phyloP scores from a whole-genome alignment of 2,113 vertebrate genomes.

The Nycticebus coucang region DNA sequence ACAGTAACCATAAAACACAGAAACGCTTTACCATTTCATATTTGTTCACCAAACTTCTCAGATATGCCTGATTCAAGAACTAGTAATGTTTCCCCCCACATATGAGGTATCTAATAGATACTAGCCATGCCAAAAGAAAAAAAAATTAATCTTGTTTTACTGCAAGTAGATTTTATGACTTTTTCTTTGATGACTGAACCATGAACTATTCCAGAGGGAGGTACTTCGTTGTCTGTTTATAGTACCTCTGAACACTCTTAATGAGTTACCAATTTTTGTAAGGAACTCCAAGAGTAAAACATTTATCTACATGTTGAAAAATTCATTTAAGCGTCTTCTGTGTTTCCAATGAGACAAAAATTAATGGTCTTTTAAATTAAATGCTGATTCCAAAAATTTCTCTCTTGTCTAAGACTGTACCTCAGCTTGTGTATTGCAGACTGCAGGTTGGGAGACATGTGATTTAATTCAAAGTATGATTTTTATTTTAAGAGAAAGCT shows the following conservation, averaged over 20 bases:
- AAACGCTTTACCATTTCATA: neutral
- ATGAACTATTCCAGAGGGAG: slow-evolving; percentile 15
- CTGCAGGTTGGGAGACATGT: neutral
- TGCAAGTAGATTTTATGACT: slow-evolving; percentile 32
- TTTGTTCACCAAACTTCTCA: slow-evolving; percentile 9
- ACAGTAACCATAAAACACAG: neutral
- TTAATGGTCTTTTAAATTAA: neutral
- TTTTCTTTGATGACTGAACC: slow-evolving; percentile 61
- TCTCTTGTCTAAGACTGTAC: neutral
- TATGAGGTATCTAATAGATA: slow-evolving; percentile 54
- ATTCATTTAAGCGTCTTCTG: neutral
- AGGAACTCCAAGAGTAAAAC: neutral
- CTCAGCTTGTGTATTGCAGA: neutral
- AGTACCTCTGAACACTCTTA: slow-evolving; percentile 3
- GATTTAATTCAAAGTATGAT: neutral
- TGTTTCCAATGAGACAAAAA: neutral
- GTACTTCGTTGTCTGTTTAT: slow-evolving; percentile 38
- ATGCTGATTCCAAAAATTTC: neutral
- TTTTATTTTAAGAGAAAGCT: neutral
- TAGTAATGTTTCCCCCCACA: slow-evolving; percentile 1
- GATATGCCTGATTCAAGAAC: slow-evolving; percentile 17
- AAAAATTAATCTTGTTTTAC: slow-evolving; percentile 36
- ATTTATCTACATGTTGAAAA: slow-evolving; percentile 41
- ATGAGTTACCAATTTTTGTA: slow-evolving; percentile 18
- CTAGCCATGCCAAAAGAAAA: neutral